These are phyloP conservation scores for Hydrophis major DNA, from an alignment of 2,797 vertebrate species.

Conservation along the genomic window DNA sequence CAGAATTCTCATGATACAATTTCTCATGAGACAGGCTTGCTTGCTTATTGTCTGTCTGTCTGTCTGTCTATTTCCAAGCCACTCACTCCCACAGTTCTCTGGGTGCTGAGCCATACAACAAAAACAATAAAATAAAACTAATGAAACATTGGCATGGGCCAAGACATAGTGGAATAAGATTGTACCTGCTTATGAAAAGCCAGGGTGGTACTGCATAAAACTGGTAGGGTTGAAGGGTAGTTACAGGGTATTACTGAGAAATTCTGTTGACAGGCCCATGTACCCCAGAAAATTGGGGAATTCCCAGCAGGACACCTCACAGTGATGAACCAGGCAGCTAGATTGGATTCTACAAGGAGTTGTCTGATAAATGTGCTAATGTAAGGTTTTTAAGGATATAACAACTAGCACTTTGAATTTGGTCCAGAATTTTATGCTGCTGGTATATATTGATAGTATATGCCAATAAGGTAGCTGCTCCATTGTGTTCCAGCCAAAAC, in stretches of 20 bases:
- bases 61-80: neutral
- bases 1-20: neutral
- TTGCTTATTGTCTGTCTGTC: neutral
- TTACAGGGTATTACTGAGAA: neutral
- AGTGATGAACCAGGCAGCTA: neutral
- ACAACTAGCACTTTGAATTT: neutral
- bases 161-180: neutral
- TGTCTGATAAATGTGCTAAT: neutral
- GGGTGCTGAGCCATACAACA: neutral
- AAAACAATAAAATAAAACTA: neutral
- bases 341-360: neutral
- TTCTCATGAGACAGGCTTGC: neutral
- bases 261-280: neutral
- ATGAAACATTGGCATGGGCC: neutral
- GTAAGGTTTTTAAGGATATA: neutral
- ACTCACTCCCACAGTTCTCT: neutral
- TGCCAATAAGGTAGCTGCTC: neutral
- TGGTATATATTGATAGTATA: neutral
- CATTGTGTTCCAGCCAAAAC: neutral
- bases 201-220: neutral
- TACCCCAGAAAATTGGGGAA: neutral
- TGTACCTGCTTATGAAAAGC: neutral
- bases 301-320: neutral
- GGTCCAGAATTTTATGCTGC: neutral
- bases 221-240: neutral